Conservation (phyloP, 2,888 invertebrate species). For the Drosophila acutilabella region DNA sequence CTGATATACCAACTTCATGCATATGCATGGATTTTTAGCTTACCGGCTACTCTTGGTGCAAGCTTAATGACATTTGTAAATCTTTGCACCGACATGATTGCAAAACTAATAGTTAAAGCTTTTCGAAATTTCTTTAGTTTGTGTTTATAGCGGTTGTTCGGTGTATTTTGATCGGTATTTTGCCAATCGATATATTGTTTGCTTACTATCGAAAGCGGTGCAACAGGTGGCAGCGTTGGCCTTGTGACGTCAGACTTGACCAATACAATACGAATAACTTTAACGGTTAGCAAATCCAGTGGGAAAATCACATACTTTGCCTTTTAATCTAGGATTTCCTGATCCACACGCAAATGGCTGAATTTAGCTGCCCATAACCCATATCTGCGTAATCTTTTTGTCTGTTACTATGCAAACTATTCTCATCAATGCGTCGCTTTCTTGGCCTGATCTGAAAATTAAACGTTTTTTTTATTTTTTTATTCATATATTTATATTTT, state of each 20-base stretch:
- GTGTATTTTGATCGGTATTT: background rate
- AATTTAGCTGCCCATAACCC: too few species aligned
- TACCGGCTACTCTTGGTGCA: slow-evolving; percentile 31
- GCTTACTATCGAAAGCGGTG: background rate
- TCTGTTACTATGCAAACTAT: too few species aligned
- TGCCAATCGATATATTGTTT: background rate
- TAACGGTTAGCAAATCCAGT: background rate
- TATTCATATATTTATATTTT: too few species aligned
- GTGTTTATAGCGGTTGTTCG: slow-evolving; percentile 32
- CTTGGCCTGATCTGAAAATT: too few species aligned
- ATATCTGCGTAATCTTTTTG: too few species aligned
- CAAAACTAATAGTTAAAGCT: background rate
- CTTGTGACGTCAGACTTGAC: slow-evolving; percentile 32
- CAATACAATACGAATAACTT: slow-evolving; percentile 14
- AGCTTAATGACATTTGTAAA: slow-evolving; percentile 24
- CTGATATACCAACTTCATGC: background rate
- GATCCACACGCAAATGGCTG: too few species aligned
- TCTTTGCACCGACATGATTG: slow-evolving; percentile 42
- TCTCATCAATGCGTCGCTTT: too few species aligned
- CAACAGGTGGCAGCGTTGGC: background rate
- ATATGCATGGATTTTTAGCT: slow-evolving; percentile 16
- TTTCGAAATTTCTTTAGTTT: slow-evolving; percentile 12
- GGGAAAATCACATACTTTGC: too few species aligned
- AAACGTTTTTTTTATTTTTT: too few species aligned
- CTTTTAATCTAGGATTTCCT: too few species aligned